A percentile compares a stretch with the other conserved stretches of the same genome.
Conservation (phyloP, 2,113 vertebrate species). For the Rhinopomastus cyanomelas region DNA sequence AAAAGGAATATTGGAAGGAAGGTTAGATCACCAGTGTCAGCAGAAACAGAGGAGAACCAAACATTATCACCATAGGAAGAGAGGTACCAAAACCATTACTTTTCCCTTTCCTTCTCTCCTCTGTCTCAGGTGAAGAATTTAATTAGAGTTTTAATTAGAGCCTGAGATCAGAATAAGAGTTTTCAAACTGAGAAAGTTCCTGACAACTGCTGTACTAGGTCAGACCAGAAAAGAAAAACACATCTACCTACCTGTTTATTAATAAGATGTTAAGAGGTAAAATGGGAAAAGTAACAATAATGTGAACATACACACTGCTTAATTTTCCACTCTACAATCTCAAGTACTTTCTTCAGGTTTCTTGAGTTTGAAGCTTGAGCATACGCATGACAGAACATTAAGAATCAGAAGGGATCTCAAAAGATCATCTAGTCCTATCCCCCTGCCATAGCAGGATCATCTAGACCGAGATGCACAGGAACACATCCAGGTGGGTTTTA, state of each 20-base stretch:
- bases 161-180: neutral
- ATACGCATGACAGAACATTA: no score
- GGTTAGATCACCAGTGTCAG: neutral
- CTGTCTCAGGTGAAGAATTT: neutral
- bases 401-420: no score
- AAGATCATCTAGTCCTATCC: no score
- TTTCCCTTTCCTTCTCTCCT: neutral
- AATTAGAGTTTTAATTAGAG: conserved; percentile 51
- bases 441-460: no score
- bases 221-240: neutral
- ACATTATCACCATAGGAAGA: neutral
- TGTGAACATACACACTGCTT: neutral
- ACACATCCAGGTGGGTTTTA: no score
- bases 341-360: neutral
- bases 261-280: neutral
- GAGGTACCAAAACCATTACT: neutral
- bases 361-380: neutral
- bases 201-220: neutral
- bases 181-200: neutral
- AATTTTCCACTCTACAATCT: neutral
- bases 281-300: neutral
- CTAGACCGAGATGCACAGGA: no score
- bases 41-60: neutral
- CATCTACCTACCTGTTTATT: neutral
- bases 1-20: neutral